Evolutionary conservation across 2,888 invertebrate species (phyloP).

Genomic region (Epirrita christyi): DNA sequence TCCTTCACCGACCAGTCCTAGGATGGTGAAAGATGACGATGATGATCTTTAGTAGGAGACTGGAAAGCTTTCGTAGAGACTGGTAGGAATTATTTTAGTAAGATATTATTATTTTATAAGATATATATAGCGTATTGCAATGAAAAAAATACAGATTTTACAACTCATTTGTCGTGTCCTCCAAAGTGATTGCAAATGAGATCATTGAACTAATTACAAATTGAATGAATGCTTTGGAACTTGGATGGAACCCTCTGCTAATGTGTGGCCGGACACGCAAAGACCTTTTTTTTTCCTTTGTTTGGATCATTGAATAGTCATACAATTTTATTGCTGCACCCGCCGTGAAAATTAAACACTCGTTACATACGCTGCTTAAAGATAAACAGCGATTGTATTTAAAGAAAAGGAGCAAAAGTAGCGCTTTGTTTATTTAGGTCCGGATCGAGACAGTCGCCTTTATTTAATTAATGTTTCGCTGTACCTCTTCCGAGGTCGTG

Average conservation of each 20-base stretch:
- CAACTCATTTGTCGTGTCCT: too few species aligned
- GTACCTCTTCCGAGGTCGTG: conserved; percentile 20
- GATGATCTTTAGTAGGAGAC: too few species aligned
- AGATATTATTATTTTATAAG: too few species aligned
- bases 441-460: conserved; percentile 35
- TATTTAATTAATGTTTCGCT: conserved; percentile 38
- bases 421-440: conserved; percentile 56
- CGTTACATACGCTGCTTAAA: conserved; percentile 59
- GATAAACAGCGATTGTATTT: conserved; percentile 64
- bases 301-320: conserved; percentile 56
- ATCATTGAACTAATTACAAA: too few species aligned
- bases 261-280: neutral
- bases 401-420: conserved; percentile 46
- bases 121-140: too few species aligned
- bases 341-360: conserved; percentile 73
- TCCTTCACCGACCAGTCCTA: too few species aligned
- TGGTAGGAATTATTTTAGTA: too few species aligned
- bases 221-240: too few species aligned
- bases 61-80: too few species aligned
- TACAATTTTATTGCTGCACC: conserved; percentile 70
- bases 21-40: too few species aligned
- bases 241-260: conserved; percentile 9
- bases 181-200: too few species aligned
- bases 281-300: conserved; percentile 21
- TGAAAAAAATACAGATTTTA: too few species aligned